These are phyloP conservation scores for Chondrosia reniformis DNA, from an alignment of 37 sponge, comb jelly and placozoan genomes.

Conservation along the genomic window DNA sequence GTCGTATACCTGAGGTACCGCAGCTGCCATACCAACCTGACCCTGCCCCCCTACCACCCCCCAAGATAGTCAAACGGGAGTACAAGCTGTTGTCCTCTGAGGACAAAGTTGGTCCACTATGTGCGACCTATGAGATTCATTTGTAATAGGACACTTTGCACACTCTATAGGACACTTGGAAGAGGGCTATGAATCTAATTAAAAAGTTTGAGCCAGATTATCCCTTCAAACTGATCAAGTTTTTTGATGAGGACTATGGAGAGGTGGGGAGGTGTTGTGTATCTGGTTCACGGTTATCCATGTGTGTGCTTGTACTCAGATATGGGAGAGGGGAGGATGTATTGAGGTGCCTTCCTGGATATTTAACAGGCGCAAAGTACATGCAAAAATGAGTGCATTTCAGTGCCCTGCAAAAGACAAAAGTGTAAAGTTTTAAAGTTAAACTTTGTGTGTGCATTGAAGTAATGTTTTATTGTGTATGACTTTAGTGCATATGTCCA, in stretches of 20 bases:
- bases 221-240: neutral
- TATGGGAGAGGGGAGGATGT: conserved; percentile 4
- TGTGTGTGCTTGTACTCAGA: neutral
- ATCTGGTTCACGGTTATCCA: neutral
- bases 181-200: neutral
- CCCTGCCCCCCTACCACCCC: neutral
- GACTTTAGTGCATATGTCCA: neutral
- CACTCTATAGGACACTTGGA: neutral
- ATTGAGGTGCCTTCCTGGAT: conserved; percentile 24
- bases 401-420: neutral
- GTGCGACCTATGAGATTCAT: neutral
- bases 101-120: neutral
- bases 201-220: neutral
- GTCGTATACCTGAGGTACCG: conserved; percentile 1
- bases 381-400: neutral
- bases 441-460: too few relatives aligned
- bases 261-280: neutral
- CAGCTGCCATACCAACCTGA: neutral
- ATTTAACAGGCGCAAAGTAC: neutral
- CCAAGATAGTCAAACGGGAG: neutral
- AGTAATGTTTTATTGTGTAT: neutral
- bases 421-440: too few relatives aligned
- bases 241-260: conserved; percentile 10
- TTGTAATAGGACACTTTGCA: neutral
- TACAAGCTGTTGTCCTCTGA: too few relatives aligned